phyloP scores from a whole-genome alignment of 1,140 invertebrate species.

The Megalopta genalis region DNA sequence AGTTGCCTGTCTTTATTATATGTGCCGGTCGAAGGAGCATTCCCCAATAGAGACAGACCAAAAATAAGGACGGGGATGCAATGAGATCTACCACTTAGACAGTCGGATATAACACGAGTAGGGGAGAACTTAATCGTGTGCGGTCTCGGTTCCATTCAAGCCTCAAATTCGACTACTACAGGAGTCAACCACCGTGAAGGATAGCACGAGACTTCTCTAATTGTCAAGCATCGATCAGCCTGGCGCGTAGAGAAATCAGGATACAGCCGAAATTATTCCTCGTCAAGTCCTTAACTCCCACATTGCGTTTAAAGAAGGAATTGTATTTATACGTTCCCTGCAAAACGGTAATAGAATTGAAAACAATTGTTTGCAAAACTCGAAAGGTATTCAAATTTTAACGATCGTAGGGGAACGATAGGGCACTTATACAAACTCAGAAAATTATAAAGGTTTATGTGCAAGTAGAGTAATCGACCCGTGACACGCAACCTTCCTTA shows the following conservation, averaged over 20 bases:
- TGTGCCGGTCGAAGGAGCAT: slow-evolving; percentile 23
- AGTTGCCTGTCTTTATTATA: too few relatives aligned
- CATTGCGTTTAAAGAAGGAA: too few relatives aligned
- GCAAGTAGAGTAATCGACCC: too few relatives aligned
- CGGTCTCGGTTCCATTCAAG: slow-evolving; percentile 55
- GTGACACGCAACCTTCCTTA: too few relatives aligned
- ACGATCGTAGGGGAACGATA: too few relatives aligned
- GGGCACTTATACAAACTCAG: too few relatives aligned
- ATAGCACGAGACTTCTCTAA: slow-evolving; percentile 42
- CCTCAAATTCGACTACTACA: slow-evolving; percentile 32
- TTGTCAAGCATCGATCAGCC: slow-evolving; percentile 51
- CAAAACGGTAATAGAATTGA: too few relatives aligned
- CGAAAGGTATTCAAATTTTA: too few relatives aligned
- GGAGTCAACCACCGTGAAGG: slow-evolving; percentile 53
- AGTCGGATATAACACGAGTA: slow-evolving; percentile 20
- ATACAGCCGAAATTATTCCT: not conserved
- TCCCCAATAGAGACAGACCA: not conserved
- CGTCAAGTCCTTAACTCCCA: too few relatives aligned
- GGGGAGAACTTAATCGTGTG: slow-evolving; percentile 52
- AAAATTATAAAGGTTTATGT: too few relatives aligned
- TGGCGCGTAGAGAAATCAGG: slow-evolving; percentile 19
- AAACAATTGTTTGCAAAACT: too few relatives aligned
- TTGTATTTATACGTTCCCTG: too few relatives aligned
- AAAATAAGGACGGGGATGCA: slow-evolving; percentile 25
- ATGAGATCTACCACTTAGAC: slow-evolving; percentile 22